Percentiles rank a stretch among this genome's conserved stretches.
These are phyloP conservation scores for Zingel zingel DNA, from an alignment of 2,113 vertebrate species.

Conservation along the genomic window DNA sequence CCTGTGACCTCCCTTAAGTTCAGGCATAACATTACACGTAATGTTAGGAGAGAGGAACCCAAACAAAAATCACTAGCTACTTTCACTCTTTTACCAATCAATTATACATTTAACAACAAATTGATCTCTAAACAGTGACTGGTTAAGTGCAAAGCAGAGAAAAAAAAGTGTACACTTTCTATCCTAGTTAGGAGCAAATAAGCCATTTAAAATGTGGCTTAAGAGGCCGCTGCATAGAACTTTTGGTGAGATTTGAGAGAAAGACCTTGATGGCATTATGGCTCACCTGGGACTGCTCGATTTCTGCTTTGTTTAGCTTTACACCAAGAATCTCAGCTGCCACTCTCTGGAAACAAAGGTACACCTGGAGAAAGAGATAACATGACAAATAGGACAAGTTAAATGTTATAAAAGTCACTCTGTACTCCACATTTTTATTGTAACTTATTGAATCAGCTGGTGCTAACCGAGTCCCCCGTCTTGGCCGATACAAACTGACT, in stretches of 20 bases:
- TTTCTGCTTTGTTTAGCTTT: slow-evolving; percentile 98
- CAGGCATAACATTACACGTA: slow-evolving; percentile 17
- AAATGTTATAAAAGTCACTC: background rate
- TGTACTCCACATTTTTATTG: background rate
- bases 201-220: background rate
- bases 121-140: background rate
- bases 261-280: background rate
- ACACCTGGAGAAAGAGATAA: slow-evolving; percentile 88
- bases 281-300: slow-evolving; percentile 98
- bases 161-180: background rate
- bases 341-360: slow-evolving; percentile 97
- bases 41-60: background rate
- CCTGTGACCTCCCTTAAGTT: slow-evolving; percentile 60
- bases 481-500: slow-evolving; percentile 98
- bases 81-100: slow-evolving; percentile 10
- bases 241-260: slow-evolving; percentile 11
- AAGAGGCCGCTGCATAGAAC: background rate
- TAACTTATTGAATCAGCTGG: slow-evolving; percentile 11
- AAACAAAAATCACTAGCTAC: background rate
- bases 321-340: slow-evolving; percentile 97
- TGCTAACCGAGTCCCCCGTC: slow-evolving; percentile 96
- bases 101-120: background rate
- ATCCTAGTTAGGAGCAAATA: background rate
- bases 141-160: background rate
- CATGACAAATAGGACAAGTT: background rate